These are phyloP conservation scores for Rhopalosiphum padi DNA, from an alignment of 1,140 invertebrate species.

Conservation along the genomic window DNA sequence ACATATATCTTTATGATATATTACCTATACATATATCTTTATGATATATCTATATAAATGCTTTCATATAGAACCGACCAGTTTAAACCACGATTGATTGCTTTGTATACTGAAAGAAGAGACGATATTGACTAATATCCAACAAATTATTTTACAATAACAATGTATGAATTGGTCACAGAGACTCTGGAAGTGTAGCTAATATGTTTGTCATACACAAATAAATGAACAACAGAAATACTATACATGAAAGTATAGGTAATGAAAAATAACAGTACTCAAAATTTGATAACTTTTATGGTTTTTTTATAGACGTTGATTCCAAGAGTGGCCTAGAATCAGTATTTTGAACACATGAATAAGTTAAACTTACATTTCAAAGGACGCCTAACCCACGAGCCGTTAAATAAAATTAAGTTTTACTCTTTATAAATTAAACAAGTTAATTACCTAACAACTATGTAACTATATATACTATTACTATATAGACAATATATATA, in stretches of 20 bases:
- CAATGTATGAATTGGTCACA: conserved; percentile 12
- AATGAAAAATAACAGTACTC: conserved; percentile 30
- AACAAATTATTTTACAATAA: not conserved
- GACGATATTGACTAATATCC: conserved; percentile 4
- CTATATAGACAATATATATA: too few species aligned
- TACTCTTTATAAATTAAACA: too few species aligned
- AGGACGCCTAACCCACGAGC: not conserved
- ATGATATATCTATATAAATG: not conserved
- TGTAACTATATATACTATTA: too few species aligned
- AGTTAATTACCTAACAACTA: too few species aligned
- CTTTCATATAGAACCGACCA: not conserved
- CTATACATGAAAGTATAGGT: not conserved
- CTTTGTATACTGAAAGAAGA: not conserved
- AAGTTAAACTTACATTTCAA: not conserved
- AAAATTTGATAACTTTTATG: not conserved
- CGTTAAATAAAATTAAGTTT: not conserved
- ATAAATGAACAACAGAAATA: not conserved
- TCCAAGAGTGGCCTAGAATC: not conserved
- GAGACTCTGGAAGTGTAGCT: conserved; percentile 28
- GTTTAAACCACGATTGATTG: not conserved
- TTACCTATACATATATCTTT: too few species aligned
- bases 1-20: too few species aligned
- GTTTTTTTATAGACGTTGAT: not conserved
- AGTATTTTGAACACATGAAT: not conserved
- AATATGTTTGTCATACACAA: not conserved